Percentiles rank a stretch among this genome's conserved stretches.
These are phyloP conservation scores for Fopius arisanus DNA, from an alignment of 1,140 invertebrate genomes.

Conservation along the genomic window DNA sequence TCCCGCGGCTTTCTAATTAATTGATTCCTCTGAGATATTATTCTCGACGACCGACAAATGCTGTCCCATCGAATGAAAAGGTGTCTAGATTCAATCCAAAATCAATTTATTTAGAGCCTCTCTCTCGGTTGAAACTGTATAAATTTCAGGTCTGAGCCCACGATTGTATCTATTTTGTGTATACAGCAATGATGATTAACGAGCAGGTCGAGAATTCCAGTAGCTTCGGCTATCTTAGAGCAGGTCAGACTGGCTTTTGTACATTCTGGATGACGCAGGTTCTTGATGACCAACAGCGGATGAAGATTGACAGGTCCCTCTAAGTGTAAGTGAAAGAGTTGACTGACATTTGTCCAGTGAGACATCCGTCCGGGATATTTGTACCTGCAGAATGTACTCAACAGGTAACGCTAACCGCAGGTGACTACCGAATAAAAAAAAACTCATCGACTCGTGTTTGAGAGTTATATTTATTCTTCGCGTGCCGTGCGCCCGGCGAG, in stretches of 20 bases:
- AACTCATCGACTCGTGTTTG: conserved; percentile 1
- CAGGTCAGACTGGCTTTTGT: background rate
- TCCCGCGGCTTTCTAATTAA: no score
- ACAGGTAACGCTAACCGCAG: background rate
- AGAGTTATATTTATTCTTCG: background rate
- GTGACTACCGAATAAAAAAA: conserved; percentile 29
- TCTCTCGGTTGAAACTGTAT: no score
- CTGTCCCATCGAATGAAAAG: no score
- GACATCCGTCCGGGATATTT: conserved; percentile 27
- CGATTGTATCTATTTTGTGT: background rate
- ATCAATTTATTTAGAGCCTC: no score
- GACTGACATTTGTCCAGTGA: conserved; percentile 24
- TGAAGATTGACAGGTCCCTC: conserved; percentile 8
- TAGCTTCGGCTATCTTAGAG: background rate
- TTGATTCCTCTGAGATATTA: no score
- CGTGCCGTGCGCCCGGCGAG: no score
- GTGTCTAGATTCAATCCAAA: no score
- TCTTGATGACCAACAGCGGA: background rate
- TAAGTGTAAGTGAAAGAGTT: conserved; percentile 4
- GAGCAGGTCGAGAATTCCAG: background rate
- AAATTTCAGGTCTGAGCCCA: no score
- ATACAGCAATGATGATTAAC: background rate
- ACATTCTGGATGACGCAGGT: background rate
- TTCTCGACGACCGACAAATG: no score
- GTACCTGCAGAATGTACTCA: conserved; percentile 17